phyloP scores from a whole-genome alignment of 2,797 vertebrate genomes.

The Lacerta agilis region DNA sequence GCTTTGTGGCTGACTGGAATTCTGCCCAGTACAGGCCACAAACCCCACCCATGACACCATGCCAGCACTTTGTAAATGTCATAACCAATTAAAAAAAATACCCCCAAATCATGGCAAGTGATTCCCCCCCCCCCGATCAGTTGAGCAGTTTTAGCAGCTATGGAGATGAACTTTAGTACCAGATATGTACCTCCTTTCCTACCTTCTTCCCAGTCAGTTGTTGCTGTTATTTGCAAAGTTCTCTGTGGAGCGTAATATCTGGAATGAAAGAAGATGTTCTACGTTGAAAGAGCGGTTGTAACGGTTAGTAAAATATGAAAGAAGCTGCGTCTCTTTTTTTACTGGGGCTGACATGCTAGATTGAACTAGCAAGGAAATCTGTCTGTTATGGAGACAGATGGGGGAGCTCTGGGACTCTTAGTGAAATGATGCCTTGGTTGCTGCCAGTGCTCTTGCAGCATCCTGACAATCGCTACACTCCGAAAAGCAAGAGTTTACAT shows the following conservation, averaged over 20 bases:
- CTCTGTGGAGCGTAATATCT: conserved; percentile 41
- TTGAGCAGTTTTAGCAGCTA: conserved; percentile 30
- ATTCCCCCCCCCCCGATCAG: conserved; percentile 30
- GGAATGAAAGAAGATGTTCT: conserved; percentile 27
- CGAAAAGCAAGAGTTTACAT: conserved; percentile 79
- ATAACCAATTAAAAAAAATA: neutral
- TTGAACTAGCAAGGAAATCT: conserved; percentile 69
- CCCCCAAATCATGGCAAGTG: neutral
- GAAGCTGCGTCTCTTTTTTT: conserved; percentile 44
- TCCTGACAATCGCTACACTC: conserved; percentile 75
- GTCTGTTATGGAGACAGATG: conserved; percentile 78
- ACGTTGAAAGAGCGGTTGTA: conserved; percentile 52
- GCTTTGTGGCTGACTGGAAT: neutral
- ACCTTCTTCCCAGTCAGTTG: conserved; percentile 16
- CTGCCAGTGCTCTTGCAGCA: conserved; percentile 42
- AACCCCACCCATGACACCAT: neutral
- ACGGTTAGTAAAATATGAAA: conserved; percentile 53
- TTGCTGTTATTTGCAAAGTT: conserved; percentile 49
- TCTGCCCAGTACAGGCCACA: neutral
- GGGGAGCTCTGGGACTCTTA: conserved; percentile 83
- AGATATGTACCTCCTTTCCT: neutral
- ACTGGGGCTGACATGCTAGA: conserved; percentile 57
- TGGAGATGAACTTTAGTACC: neutral
- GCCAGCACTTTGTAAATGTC: neutral
- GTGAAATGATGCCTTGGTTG: conserved; percentile 53